Conservation (phyloP, 2,888 invertebrate species). For the Lacanobia wlatinum region DNA sequence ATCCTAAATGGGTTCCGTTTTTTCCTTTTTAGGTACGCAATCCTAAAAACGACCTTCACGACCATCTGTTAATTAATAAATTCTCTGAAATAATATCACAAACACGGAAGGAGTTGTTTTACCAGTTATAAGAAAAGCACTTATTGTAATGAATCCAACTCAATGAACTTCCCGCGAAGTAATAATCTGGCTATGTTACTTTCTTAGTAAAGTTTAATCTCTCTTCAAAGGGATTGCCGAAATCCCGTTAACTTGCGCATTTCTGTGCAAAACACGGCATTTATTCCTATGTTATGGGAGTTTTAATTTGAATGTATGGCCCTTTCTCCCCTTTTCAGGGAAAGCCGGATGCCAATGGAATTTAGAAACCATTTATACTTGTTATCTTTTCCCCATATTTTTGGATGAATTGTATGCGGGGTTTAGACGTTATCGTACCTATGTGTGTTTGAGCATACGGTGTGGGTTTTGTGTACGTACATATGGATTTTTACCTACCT, state of each 20-base stretch:
- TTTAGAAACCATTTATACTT: constrained; percentile 29
- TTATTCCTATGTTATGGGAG: background rate
- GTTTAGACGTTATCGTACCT: background rate
- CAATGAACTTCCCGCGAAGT: background rate
- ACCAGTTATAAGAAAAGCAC: background rate
- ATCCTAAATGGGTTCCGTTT: too few species aligned
- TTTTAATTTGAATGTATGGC: constrained; percentile 39
- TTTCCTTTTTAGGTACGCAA: too few species aligned
- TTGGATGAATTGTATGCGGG: background rate
- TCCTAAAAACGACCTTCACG: too few species aligned
- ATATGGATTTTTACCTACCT: too few species aligned
- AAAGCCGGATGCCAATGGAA: background rate
- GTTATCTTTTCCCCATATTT: constrained; percentile 1
- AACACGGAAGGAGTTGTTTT: background rate
- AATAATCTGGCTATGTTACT: background rate
- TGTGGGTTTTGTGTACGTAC: too few species aligned
- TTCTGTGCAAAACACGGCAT: constrained; percentile 16
- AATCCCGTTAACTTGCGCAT: background rate
- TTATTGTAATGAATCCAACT: constrained; percentile 10
- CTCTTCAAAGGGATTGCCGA: background rate
- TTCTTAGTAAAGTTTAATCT: background rate
- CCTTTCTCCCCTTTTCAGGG: background rate
- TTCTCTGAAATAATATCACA: constrained; percentile 10
- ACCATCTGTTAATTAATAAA: background rate
- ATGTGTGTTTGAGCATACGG: background rate